Base-by-base conservation (phyloP, 1,140 invertebrate genomes). In the Choristoneura fumiferana region DNA sequence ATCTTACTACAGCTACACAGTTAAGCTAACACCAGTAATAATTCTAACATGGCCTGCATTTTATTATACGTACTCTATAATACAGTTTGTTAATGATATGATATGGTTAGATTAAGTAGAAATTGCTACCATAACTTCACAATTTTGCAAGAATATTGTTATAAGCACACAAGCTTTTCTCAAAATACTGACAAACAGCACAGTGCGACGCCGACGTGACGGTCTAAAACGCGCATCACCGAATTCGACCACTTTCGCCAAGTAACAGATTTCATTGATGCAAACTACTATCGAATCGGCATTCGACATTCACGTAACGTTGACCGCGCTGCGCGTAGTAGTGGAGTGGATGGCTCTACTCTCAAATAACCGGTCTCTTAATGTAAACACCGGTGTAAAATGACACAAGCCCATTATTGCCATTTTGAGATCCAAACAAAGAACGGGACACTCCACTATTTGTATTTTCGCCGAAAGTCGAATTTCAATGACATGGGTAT, bases 241-340 rank as follows among this genome's bases (percentile, higher is more conserved):
- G 6, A 6, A 38, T 63, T 58, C 43, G 22, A 49, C 58, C 62
- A 71, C 70, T 73, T 76, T 70, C 65, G 57, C 64, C 71, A 57
- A 15, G 34, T 10, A 34, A 57, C 45, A 40, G 15, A 35, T 49
- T 56, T 63, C 57, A 64, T 64, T 64, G 45, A 63, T 22, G 36
- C 45, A n/a, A 29, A 60, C 34, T 59, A 64, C 57, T 56, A 61
- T 58, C 54, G 60, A 49, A 40, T 62, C 56, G 40, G 59, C 35
- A 45, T 54, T 61, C 54, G 12, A 29, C 56, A 14, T 38, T 53
- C 43, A 15, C 37, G 37, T 43, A 35, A 54, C 37, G 33, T 35
- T 17, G 36, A 17, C 18, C 22, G 57, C 36, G 12, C 15, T 1
- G 33, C 10, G 10, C 22, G 22, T 29, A 29, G 22, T 29, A 29